Evolutionary conservation across 1,140 invertebrate genomes (phyloP), one percentile per base, ranked within the genome.

Genomic region (Vanessa atalanta): DNA sequence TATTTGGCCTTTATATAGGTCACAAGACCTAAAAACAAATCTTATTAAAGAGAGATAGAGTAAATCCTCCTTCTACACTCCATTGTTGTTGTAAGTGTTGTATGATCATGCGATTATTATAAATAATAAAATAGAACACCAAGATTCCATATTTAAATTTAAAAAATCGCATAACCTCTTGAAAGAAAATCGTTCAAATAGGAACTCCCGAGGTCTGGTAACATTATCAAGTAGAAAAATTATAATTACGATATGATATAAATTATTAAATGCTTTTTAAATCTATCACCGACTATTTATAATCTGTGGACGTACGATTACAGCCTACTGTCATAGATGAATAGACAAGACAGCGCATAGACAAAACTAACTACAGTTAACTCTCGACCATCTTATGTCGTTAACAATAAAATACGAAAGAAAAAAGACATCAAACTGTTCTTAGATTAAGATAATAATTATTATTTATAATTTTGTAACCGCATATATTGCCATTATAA

Each of bases 301-400:
- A 61, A 69, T 73, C 66, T 60, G 73, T 82, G 80, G 80, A 82
- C 80, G 80, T 78, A 79, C 72, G 70, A 73, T 76, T 78, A 78
- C 75, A 79, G 76, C 75, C 78, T 78, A 78, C 47, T 20, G 13
- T 37, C 14, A 63, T 63, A 51, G 15, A 51, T 23, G 31, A 48
- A 7, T 48, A 70, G 47, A 70, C 60, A 48, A 43, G 55, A 70
- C 51, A 47, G 55, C 67, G 2, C 6, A 20, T 53, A 26, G 20
- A 20, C 16, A 57, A 13, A 23, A 26, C 6, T 1, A 31, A 20
- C 9, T 57, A 23, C 53, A 57, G 3, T 50, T 8, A 50, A 50
- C 31, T 37, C 31, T 37, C 31, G 31, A 50, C 11, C 0, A n/a
- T 15, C 48, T 51, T 51, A 51, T 51, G 0, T n/a, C 12, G n/a